Conservation (phyloP, 2,888 invertebrate species). For the Chalcosyrphus nemorum region DNA sequence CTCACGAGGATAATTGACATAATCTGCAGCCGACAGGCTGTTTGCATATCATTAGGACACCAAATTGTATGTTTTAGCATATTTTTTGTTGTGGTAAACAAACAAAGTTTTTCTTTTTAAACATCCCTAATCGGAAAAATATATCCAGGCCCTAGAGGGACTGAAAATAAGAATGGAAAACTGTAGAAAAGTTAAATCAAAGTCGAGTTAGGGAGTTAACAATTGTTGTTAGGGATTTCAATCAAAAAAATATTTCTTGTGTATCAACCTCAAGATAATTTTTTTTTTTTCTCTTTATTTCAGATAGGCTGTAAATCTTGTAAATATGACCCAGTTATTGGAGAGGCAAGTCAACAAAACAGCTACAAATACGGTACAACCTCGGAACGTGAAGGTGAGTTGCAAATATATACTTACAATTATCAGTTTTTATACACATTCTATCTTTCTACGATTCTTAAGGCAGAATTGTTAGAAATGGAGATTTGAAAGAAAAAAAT, state of each 20-base stretch:
- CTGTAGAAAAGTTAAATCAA: constrained; percentile 11
- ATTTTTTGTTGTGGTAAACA: constrained; percentile 25
- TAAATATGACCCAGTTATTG: constrained; percentile 80
- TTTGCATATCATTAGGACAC: constrained; percentile 51
- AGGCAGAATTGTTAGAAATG: too few relatives aligned
- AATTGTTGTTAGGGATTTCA: background rate
- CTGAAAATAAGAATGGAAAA: background rate
- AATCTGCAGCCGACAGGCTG: constrained; percentile 54
- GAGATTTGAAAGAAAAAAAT: too few relatives aligned
- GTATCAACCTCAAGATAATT: background rate
- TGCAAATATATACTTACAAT: too few relatives aligned
- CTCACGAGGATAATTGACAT: constrained; percentile 38
- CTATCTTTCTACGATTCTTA: too few relatives aligned
- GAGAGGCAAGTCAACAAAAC: constrained; percentile 78
- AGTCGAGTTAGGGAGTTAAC: constrained; percentile 2
- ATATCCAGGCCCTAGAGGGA: background rate
- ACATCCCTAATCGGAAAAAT: background rate
- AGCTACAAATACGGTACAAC: constrained; percentile 78
- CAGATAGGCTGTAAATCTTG: constrained; percentile 80
- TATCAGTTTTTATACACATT: too few relatives aligned
- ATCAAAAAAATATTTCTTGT: too few relatives aligned
- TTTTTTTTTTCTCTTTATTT: constrained; percentile 54
- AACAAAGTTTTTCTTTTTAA: background rate
- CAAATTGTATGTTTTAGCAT: background rate
- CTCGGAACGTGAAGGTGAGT: constrained; percentile 77